Evolutionary conservation across 2,113 vertebrate genomes (phyloP).

Genomic region (Cephalophus harveyi): DNA sequence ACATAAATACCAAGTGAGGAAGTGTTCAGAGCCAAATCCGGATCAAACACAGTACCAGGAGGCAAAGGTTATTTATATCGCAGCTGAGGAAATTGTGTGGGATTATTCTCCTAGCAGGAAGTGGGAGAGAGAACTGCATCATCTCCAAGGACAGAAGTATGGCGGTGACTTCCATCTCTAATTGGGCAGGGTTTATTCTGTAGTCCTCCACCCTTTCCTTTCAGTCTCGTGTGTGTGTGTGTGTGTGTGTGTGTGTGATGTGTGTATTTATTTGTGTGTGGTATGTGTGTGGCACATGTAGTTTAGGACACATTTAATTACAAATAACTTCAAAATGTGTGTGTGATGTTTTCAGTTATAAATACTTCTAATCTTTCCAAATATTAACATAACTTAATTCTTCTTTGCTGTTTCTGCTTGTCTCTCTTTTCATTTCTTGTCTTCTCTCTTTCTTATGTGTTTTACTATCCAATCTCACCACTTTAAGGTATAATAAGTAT

Average conservation of each 20-base stretch:
- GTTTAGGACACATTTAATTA: neutral
- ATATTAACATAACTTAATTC: neutral
- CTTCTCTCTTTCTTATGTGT: neutral
- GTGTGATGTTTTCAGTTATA: neutral
- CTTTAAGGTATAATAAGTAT: neutral
- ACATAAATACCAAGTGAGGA: conserved; percentile 85
- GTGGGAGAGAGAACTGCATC: conserved; percentile 85
- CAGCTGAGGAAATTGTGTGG: conserved; percentile 89
- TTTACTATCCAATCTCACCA: neutral
- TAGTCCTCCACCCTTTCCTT: neutral
- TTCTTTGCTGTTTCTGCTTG: neutral
- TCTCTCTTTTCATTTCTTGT: neutral
- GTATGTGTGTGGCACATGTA: neutral
- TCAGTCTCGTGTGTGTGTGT: neutral
- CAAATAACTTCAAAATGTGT: neutral
- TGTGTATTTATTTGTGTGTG: neutral
- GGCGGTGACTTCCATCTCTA: neutral
- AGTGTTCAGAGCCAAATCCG: conserved; percentile 76
- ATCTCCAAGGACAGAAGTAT: conserved; percentile 79
- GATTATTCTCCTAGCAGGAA: conserved; percentile 89
- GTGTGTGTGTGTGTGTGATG: neutral
- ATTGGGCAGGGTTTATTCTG: neutral
- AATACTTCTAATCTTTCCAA: neutral
- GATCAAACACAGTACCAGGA: conserved; percentile 76
- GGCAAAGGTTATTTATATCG: conserved; percentile 87